These are phyloP conservation scores for Montipora cactus DNA, from an alignment of 64 coral and sea anemone genomes.

Conservation along the genomic window DNA sequence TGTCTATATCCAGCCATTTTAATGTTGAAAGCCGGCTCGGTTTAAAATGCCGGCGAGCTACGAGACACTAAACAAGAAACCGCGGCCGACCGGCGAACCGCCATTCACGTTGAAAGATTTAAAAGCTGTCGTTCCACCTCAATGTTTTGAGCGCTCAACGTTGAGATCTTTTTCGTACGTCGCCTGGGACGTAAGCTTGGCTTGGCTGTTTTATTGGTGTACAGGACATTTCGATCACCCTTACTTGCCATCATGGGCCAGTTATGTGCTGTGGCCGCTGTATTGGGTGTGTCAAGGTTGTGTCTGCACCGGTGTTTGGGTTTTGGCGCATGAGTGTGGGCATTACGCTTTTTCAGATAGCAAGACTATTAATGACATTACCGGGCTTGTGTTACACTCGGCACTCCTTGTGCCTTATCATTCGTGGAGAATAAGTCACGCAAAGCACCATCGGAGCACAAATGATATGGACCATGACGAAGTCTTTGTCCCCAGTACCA, in stretches of 20 bases:
- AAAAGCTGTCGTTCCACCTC: constrained; percentile 57
- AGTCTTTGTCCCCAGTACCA: constrained; percentile 68
- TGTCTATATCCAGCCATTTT: neutral
- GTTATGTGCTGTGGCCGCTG: constrained; percentile 53
- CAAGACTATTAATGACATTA: constrained; percentile 48
- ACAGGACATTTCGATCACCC: constrained; percentile 65
- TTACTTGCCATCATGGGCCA: constrained; percentile 29
- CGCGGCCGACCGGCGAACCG: constrained; percentile 47
- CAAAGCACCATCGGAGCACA: constrained; percentile 78
- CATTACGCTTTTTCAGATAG: constrained; percentile 79
- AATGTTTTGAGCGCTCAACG: constrained; percentile 77
- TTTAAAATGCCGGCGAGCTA: constrained; percentile 56
- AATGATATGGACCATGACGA: constrained; percentile 74
- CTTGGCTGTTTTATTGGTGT: constrained; percentile 30
- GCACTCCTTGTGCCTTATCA: constrained; percentile 66
- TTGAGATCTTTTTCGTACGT: constrained; percentile 58
- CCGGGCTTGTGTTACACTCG: constrained; percentile 59
- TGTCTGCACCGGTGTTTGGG: constrained; percentile 70
- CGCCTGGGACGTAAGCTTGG: constrained; percentile 26
- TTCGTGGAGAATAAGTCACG: constrained; percentile 80
- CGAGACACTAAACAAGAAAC: constrained; percentile 51
- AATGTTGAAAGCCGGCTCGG: no score
- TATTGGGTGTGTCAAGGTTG: constrained; percentile 82
- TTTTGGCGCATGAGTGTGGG: constrained; percentile 76
- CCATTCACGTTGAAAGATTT: constrained; percentile 74